A percentile compares a stretch with the other conserved stretches of the same genome.
Conservation (phyloP, 1,140 invertebrate species). For the Caenorhabditis tropicalis region DNA sequence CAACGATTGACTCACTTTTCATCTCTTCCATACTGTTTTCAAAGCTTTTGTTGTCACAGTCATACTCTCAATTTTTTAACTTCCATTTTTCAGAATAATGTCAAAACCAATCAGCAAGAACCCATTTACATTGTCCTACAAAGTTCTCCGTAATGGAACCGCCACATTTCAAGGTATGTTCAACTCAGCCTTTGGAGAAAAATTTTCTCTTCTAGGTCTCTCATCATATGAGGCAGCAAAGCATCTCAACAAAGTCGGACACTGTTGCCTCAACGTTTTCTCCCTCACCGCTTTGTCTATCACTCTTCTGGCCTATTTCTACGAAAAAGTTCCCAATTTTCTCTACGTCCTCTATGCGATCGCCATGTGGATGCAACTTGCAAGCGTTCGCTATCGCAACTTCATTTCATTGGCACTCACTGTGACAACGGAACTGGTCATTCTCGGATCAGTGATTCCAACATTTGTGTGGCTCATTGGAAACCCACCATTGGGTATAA, state of each 20-base stretch:
- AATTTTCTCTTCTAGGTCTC: too few relatives aligned
- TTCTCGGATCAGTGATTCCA: not conserved
- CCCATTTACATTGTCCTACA: not conserved
- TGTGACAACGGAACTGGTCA: not conserved
- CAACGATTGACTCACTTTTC: too few relatives aligned
- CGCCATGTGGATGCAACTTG: conserved; percentile 27
- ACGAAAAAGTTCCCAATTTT: not conserved
- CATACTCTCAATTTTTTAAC: too few relatives aligned
- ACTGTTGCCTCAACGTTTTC: conserved; percentile 18
- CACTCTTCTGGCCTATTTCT: not conserved
- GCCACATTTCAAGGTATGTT: not conserved
- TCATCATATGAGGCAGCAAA: not conserved
- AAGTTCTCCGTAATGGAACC: not conserved
- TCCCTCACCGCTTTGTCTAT: not conserved
- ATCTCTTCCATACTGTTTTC: too few relatives aligned
- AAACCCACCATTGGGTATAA: not conserved
- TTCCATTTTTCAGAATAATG: not conserved
- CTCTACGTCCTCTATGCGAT: not conserved
- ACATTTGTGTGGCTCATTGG: too few relatives aligned
- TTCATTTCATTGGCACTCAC: not conserved
- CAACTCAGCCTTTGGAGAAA: not conserved
- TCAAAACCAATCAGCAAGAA: not conserved
- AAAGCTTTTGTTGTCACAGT: too few relatives aligned
- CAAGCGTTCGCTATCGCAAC: not conserved
- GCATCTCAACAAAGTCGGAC: not conserved